These are phyloP conservation scores for Plagodis dolabraria DNA, from an alignment of 2,888 invertebrate genomes.

Conservation along the genomic window DNA sequence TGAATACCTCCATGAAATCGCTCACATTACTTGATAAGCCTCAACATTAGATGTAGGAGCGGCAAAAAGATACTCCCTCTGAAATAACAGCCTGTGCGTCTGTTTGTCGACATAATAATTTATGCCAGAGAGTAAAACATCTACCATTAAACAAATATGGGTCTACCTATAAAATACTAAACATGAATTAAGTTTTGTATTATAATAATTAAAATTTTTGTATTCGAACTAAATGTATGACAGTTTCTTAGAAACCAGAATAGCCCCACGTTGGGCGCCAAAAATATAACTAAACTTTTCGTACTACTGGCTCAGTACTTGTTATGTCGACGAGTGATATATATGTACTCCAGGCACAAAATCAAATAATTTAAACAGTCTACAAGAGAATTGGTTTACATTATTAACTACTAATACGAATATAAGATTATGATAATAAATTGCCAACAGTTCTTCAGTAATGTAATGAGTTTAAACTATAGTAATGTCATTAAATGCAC, in stretches of 20 bases:
- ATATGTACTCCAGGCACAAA: conserved; percentile 52
- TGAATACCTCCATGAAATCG: background rate
- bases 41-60: background rate
- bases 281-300: conserved; percentile 8
- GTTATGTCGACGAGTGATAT: conserved; percentile 28
- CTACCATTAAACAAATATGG: conserved; percentile 5
- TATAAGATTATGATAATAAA: conserved; percentile 20
- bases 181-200: conserved; percentile 1
- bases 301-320: conserved; percentile 27
- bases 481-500: conserved; percentile 23
- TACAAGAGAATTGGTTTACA: conserved; percentile 57
- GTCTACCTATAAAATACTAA: conserved; percentile 1
- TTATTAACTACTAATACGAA: conserved; percentile 27
- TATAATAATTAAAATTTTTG: background rate
- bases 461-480: conserved; percentile 28
- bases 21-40: background rate
- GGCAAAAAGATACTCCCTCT: background rate
- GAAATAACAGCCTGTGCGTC: background rate
- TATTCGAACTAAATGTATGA: background rate
- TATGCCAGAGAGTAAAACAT: background rate
- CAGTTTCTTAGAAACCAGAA: conserved; percentile 1
- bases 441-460: conserved; percentile 28
- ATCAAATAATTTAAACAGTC: conserved; percentile 49
- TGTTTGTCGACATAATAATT: conserved; percentile 16
- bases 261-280: conserved; percentile 28